Evolutionary conservation across 2,113 vertebrate species (phyloP), one percentile per base, ranked within the genome.

Genomic region (Eonycteris spelaea): DNA sequence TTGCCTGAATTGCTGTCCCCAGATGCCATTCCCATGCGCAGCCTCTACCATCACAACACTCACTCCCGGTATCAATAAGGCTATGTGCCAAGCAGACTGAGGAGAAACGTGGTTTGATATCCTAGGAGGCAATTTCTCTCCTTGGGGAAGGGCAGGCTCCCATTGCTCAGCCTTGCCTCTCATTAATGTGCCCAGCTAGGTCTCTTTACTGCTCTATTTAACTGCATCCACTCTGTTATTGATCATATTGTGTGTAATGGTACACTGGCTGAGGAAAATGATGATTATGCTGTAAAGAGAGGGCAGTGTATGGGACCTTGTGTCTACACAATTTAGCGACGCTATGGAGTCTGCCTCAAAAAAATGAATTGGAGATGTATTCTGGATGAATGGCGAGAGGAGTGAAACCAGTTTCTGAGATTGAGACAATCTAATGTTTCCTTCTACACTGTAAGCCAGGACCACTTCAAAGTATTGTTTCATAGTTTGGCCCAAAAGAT

Each of bases 151-250:
- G 59, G 22, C 19, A 24, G 28, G 10, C 59, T 65, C 40, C 45
- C 51, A 33, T n/a, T 38, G n/a, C 16, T 14, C 1, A 77, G 33
- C 33, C 40, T 96, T 83, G 45, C 13, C 40, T 90, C 82, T 84
- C 75, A n/a, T 71, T 74, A 80, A 53, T 68, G 45, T 93, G 43
- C 30, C 48, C 79, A 74, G 43, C 75, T n/a, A 84, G 35, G 53
- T 63, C 79, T 85, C 93, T 95, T 86, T 77, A 63, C 75, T 86
- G 55, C 70, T 94, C 90, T 94, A 28, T 74, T 95, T 95, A 89
- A 95, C 55, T 57, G 57, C 8, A 79, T 40, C 55, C 30, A 77
- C 78, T 94, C 73, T 14, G 75, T 86, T 93, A 94, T 73, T 86
- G 91, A 93, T 89, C 87, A 89, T 48, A 59, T 59, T 86, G 83